These are phyloP conservation scores for Orthosia incerta DNA, from an alignment of 2,888 invertebrate genomes.

Conservation along the genomic window DNA sequence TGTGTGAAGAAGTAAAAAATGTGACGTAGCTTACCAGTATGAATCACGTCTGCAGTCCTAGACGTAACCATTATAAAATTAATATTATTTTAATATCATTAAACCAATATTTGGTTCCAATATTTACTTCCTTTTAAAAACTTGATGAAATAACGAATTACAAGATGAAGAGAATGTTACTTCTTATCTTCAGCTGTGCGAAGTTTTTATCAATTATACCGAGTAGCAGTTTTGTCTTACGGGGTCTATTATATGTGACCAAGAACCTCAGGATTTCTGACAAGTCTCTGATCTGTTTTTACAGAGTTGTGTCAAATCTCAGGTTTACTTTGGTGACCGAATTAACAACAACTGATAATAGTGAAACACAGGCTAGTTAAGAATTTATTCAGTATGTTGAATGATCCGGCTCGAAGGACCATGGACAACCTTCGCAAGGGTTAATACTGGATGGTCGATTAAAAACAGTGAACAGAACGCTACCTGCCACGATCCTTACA, in stretches of 20 bases:
- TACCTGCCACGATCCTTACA: no score
- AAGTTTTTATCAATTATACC: neutral
- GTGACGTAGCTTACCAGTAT: constrained; percentile 2
- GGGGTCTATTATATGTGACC: neutral
- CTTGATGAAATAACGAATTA: neutral
- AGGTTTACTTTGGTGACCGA: neutral
- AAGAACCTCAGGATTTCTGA: neutral
- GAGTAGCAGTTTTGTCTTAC: neutral
- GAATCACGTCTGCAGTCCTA: constrained; percentile 6
- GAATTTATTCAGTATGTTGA: neutral
- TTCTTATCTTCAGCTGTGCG: neutral
- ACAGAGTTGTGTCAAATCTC: neutral
- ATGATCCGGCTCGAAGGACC: constrained; percentile 17
- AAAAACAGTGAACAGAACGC: no score
- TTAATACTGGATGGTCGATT: neutral
- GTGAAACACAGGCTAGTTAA: neutral
- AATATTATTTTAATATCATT: neutral
- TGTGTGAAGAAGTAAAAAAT: no score
- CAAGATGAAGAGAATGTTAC: neutral
- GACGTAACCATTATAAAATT: constrained; percentile 7
- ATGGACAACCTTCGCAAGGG: neutral
- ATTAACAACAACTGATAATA: neutral
- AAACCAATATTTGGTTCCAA: constrained; percentile 1
- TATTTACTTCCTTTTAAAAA: neutral
- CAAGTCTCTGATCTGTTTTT: no score